Conservation (phyloP, 2,797 vertebrate species). For the Pangasius sanitwongsei region DNA sequence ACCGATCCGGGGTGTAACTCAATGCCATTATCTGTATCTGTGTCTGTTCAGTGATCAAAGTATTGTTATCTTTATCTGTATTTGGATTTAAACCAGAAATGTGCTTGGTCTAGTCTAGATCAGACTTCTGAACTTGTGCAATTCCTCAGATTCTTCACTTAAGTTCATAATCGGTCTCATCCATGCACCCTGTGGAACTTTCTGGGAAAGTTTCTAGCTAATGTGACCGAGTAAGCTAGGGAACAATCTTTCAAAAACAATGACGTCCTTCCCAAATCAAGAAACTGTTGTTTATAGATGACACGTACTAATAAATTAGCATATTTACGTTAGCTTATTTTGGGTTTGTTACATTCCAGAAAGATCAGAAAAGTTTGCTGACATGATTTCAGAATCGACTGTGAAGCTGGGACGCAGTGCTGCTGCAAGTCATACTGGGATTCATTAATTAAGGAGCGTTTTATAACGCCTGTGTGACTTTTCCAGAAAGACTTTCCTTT, state of each 20-base stretch:
- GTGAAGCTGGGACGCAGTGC: neutral
- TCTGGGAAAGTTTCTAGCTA: neutral
- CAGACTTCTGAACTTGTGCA: neutral
- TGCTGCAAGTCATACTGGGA: neutral
- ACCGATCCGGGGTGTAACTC: neutral
- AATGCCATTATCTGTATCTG: neutral
- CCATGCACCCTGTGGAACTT: neutral
- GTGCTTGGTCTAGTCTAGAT: neutral
- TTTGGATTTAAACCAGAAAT: neutral
- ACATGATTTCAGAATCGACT: neutral
- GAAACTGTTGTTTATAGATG: neutral
- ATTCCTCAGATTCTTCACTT: neutral
- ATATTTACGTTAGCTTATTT: neutral
- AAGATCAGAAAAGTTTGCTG: neutral
- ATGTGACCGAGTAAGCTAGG: neutral
- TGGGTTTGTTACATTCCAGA: neutral
- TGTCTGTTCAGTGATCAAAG: neutral
- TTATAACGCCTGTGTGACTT: neutral
- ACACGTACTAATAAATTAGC: neutral
- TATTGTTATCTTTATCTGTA: neutral
- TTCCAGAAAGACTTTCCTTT: neutral
- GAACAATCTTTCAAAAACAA: neutral
- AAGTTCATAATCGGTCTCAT: neutral
- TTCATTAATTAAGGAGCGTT: neutral
- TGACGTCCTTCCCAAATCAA: neutral